A percentile compares a stretch with the other conserved stretches of the same genome.
Conservation (phyloP, 2,888 invertebrate genomes). For the Eudasyphora cyanicolor region DNA sequence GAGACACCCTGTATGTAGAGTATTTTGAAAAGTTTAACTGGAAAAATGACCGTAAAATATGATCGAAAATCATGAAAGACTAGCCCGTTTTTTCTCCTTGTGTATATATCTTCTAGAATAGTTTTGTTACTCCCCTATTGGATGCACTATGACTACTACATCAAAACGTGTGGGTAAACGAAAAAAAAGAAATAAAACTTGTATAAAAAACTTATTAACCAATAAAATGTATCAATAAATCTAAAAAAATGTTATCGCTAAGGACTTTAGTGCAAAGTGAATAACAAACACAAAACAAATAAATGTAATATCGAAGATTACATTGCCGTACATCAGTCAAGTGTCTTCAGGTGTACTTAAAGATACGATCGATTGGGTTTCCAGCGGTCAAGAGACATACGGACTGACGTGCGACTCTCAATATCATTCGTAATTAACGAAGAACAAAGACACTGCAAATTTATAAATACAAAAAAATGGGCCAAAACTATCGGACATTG, state of each 20-base stretch:
- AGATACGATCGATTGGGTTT: not conserved
- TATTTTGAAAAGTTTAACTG: too few relatives aligned
- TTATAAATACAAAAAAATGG: not conserved
- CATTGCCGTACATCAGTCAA: not conserved
- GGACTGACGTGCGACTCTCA: not conserved
- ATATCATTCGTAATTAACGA: not conserved
- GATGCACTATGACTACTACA: too few relatives aligned
- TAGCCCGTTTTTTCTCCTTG: too few relatives aligned
- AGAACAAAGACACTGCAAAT: not conserved
- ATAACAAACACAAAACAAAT: not conserved
- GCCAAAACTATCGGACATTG: constrained; percentile 18
- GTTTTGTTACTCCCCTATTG: too few relatives aligned
- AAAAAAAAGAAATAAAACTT: too few relatives aligned
- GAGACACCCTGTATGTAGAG: too few relatives aligned
- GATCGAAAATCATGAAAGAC: too few relatives aligned
- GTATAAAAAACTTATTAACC: too few relatives aligned
- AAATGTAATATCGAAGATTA: not conserved
- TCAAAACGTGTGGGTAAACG: not conserved
- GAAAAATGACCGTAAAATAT: too few relatives aligned
- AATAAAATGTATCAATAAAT: not conserved
- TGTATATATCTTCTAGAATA: too few relatives aligned
- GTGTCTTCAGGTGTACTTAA: not conserved
- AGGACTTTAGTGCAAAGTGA: not conserved
- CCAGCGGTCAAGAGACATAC: constrained; percentile 14
- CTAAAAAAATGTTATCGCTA: not conserved